Base-by-base conservation (phyloP, 2,888 invertebrate species). In the Eustalomyia histrio region DNA sequence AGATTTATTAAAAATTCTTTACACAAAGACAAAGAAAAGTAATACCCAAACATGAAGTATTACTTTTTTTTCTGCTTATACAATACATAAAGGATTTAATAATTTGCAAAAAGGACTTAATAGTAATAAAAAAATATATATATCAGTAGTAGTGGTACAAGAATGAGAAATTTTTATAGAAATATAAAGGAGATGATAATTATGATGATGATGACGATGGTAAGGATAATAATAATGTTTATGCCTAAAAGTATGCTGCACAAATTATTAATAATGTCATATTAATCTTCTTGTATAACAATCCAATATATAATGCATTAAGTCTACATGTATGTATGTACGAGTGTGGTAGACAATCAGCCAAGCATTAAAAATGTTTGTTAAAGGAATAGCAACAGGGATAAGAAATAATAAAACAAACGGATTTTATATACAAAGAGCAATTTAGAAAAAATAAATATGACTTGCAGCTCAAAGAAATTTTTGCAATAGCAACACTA, bases 1-100 rank as follows among this genome's bases (percentile, higher is more conserved):
- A 89, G 89, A 89, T 88, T 89, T 89, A 88, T 88, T 88, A 88
- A 89, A 88, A 88, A 88, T 89, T 89, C 88, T 87, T 88, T 87
- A 86, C 86, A 84, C 61, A 83, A 60, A 83, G 39, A 76, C 69
- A 81, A 67, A 83, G 76, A 83, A 83, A 75, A 82, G 76, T 76
- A 76, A 74, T 81, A 81, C 74, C 81, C 74, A 81, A 81, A 81
- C 81, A 81, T 80, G 72, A 74, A 81, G 78, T 80, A 80, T 68
- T 78, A 76, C 76, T 69, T 73, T 68, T 61, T 73, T 74, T 76
- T n/a, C n/a, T 80, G 65, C 29, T 53, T 60, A 69, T 75, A 68
- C 58, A 67, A 76, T 79, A 74, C 76, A 76, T 81, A 81, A 81
- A 81, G 81, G 81, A 81, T 81, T 81, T 81, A 79, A 82, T 82